Conservation (phyloP, 2,888 invertebrate genomes). For the Scaeva pyrastri region DNA sequence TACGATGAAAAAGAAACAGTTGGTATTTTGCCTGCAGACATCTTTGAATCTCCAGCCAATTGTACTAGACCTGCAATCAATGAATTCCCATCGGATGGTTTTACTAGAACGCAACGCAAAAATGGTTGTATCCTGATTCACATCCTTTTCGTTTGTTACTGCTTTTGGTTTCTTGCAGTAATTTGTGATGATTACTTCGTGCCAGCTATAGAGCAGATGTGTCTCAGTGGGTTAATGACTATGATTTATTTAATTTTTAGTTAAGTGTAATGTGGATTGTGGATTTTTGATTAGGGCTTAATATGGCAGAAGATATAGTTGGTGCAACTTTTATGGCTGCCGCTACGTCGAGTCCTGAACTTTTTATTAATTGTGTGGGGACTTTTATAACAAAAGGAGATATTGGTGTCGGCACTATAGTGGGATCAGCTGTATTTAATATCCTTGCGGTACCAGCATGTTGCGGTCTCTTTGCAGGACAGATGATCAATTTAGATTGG, state of each 20-base stretch:
- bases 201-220: constrained; percentile 94
- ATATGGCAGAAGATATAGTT: constrained; percentile 94
- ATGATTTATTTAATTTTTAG: constrained; percentile 15
- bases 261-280: constrained; percentile 48
- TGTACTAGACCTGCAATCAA: constrained; percentile 91
- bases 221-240: constrained; percentile 87
- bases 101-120: constrained; percentile 88
- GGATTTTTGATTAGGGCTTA: constrained; percentile 86
- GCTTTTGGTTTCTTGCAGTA: constrained; percentile 91
- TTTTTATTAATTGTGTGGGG: constrained; percentile 95
- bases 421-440: constrained; percentile 93
- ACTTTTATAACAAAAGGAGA: constrained; percentile 94
- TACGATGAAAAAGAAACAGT: constrained; percentile 16
- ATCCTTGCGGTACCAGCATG: constrained; percentile 92
- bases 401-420: constrained; percentile 92
- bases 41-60: constrained; percentile 81
- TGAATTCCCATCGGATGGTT: constrained; percentile 91
- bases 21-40: not conserved
- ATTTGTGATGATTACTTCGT: constrained; percentile 98
- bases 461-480: constrained; percentile 91
- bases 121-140: constrained; percentile 78
- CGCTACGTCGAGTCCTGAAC: constrained; percentile 95
- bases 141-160: constrained; percentile 85
- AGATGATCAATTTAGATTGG: constrained; percentile 93
- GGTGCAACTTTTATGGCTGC: constrained; percentile 98